Percentiles rank a stretch among this genome's conserved stretches.
phyloP scores from a whole-genome alignment of 1,140 invertebrate genomes.

The Nymphalis io region DNA sequence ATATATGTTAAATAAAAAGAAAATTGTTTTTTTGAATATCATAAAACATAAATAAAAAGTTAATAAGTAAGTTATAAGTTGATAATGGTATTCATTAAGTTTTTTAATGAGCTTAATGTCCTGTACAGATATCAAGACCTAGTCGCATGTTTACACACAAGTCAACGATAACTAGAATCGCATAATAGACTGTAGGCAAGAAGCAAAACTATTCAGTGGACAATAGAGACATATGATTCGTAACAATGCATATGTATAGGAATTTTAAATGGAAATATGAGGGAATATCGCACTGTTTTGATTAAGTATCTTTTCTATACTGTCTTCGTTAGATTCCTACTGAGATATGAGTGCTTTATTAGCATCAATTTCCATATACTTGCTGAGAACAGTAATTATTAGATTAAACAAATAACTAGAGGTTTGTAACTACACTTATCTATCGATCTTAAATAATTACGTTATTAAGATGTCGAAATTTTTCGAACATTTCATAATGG shows the following conservation, averaged over 20 bases:
- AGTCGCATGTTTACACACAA: constrained; percentile 52
- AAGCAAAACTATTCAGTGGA: constrained; percentile 62
- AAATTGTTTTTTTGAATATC: neutral
- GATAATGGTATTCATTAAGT: constrained; percentile 33
- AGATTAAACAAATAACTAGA: constrained; percentile 34
- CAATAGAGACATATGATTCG: constrained; percentile 75
- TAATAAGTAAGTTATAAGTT: constrained; percentile 20
- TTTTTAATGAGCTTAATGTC: constrained; percentile 39
- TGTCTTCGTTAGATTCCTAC: constrained; percentile 49
- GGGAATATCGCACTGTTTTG: constrained; percentile 54
- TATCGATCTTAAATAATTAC: constrained; percentile 22
- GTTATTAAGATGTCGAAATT: constrained; percentile 14
- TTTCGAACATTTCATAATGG: constrained; percentile 18
- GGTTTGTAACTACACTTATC: constrained; percentile 16
- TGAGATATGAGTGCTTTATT: constrained; percentile 51
- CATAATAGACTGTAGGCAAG: constrained; percentile 53
- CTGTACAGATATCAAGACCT: constrained; percentile 35
- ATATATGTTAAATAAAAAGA: neutral
- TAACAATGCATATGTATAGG: constrained; percentile 69
- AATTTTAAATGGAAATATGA: constrained; percentile 78
- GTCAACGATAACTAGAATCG: constrained; percentile 60
- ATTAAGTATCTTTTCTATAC: constrained; percentile 59
- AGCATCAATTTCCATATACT: constrained; percentile 47
- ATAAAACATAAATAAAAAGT: constrained; percentile 22
- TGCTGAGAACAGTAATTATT: constrained; percentile 44